phyloP scores from a whole-genome alignment of 2,888 invertebrate genomes.

The Scaptomyza reducta region DNA sequence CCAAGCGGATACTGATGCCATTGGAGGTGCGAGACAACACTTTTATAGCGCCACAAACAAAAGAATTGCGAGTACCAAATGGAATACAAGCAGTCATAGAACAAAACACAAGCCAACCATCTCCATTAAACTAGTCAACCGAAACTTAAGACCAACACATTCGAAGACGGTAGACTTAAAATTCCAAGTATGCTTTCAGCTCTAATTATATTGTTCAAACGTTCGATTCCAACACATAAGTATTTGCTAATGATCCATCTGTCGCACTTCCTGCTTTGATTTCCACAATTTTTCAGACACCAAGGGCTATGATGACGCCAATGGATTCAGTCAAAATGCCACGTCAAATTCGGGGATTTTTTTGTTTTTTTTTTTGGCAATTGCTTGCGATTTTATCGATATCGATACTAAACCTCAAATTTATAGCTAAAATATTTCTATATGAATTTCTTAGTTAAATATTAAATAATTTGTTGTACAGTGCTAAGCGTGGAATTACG shows the following conservation, averaged over 20 bases:
- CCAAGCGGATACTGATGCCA: conserved; percentile 63
- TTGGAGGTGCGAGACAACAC: conserved; percentile 35
- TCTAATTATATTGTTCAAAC: not conserved
- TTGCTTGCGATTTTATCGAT: not conserved
- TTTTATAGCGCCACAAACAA: conserved; percentile 68
- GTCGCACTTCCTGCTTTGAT: too few relatives aligned
- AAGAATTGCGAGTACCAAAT: conserved; percentile 49
- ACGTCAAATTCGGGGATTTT: not conserved
- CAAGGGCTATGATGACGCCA: not conserved
- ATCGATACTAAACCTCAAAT: too few relatives aligned
- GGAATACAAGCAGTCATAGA: conserved; percentile 26
- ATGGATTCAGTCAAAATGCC: not conserved
- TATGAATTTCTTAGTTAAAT: too few relatives aligned
- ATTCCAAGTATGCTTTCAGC: not conserved
- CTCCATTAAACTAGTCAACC: conserved; percentile 43
- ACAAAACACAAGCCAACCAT: conserved; percentile 50
- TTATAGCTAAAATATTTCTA: not conserved
- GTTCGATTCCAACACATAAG: not conserved
- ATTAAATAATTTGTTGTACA: conserved; percentile 20
- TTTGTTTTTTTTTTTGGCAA: not conserved
- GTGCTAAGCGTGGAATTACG: conserved; percentile 36
- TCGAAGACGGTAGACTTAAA: too few relatives aligned
- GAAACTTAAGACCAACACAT: conserved; percentile 3
- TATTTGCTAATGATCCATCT: not conserved
- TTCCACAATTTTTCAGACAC: not conserved